Base-by-base conservation (phyloP, 1,140 invertebrate species). In the Holotrichia oblita region DNA sequence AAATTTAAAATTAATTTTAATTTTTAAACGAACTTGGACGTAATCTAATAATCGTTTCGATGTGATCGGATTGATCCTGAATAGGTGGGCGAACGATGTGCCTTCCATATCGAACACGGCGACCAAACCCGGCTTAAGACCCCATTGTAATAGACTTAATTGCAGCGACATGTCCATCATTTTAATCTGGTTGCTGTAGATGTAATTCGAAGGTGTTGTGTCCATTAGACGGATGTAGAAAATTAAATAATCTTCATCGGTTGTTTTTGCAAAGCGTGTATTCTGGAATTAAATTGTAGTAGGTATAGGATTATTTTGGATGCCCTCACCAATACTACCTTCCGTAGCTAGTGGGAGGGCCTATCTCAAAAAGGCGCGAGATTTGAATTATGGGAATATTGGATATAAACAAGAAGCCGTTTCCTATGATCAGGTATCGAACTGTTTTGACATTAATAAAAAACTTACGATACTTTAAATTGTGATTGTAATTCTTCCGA, bases 21-120 rank as follows among this genome's bases (percentile, higher is more conserved):
- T 6, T 6, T 12, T 48, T 12, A 14, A 12, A 48, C 3, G 10
- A 77, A 84, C 82, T 86, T 92, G 91, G 61, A 93, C 82, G 81
- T 92, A 94, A 77, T 88, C 91, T 0, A 93, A 83, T 59, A 89
- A 89, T 82, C 93, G 93, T 78, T 92, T 92, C 77, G 92, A 81
- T 7, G 87, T 87, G 81, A 91, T 86, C 0, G 92, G 82, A 40
- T 89, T 91, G 0, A 93, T 80, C 76, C 89, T 89, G 0, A 89
- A 85, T 6, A 92, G 82, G 78, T 93, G 93, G 0, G 89, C 89
- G 3, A 93, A 83, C 1, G 86, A 83, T 0, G 89, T 82, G 6
- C 88, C 88, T 10, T 89, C 88, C 83, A 93, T 89, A 80, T 94
- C 91, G 41, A 92, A 88, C 0, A 93, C 84, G 3, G 93, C 87